Percentiles rank a stretch among this genome's conserved stretches.
Evolutionary conservation across 2,797 vertebrate species (phyloP).

Genomic region (Aythya fuligula): DNA sequence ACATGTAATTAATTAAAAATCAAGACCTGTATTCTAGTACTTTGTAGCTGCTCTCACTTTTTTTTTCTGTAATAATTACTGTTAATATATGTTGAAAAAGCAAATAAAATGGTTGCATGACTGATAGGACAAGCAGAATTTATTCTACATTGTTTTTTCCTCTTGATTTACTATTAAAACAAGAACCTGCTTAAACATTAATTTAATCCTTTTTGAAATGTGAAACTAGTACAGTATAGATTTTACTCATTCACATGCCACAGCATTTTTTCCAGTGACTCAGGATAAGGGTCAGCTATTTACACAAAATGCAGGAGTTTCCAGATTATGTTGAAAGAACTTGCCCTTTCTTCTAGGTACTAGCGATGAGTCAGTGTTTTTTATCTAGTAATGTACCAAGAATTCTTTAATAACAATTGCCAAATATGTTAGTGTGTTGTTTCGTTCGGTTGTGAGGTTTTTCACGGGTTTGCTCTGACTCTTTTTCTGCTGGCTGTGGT

Average conservation of each 20-base stretch:
- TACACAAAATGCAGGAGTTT: conserved; percentile 77
- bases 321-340: conserved; percentile 77
- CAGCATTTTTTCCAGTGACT: conserved; percentile 77
- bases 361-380: conserved; percentile 60
- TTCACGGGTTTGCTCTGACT: not conserved
- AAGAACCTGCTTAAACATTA: conserved; percentile 41
- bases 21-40: not conserved
- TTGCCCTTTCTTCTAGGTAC: conserved; percentile 65
- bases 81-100: not conserved
- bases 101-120: not conserved
- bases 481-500: not conserved
- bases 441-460: not conserved
- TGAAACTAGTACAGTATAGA: conserved; percentile 46
- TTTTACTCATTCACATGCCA: conserved; percentile 74
- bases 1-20: not conserved
- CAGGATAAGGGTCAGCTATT: conserved; percentile 73
- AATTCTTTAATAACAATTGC: conserved; percentile 55
- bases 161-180: not conserved
- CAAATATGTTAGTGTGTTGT: conserved; percentile 40
- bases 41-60: not conserved
- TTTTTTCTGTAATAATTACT: not conserved
- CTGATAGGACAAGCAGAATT: not conserved
- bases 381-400: conserved; percentile 62
- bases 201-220: conserved; percentile 64
- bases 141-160: not conserved